Evolutionary conservation across 2,113 vertebrate species (phyloP).

Genomic region (Dromaius novaehollandiae): DNA sequence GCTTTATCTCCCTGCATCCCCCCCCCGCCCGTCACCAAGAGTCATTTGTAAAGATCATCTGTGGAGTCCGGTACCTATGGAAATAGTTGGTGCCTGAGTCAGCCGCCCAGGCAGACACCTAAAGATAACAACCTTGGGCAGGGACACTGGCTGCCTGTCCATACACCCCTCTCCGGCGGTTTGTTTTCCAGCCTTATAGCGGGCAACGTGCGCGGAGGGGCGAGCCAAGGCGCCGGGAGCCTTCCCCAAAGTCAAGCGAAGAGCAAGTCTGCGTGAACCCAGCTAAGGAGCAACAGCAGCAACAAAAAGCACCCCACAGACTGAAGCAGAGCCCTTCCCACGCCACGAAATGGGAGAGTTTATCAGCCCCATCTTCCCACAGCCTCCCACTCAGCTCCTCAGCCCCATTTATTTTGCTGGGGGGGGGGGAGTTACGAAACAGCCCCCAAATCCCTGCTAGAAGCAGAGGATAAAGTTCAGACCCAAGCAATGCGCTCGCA

Average conservation of each 20-base stretch:
- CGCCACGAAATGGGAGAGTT: fast-evolving
- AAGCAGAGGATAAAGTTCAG: not conserved
- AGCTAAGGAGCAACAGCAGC: not conserved
- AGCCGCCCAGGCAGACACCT: not conserved
- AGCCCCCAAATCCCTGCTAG: not conserved
- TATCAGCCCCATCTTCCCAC: not conserved
- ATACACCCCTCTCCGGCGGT: not conserved
- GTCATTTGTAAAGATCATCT: not conserved
- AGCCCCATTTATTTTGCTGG: not conserved
- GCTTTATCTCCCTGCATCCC: fast-evolving
- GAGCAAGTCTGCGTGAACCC: not conserved
- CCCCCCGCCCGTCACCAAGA: not conserved
- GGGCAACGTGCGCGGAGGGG: not conserved
- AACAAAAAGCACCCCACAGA: not conserved
- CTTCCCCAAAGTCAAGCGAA: not conserved
- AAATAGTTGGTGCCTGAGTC: not conserved
- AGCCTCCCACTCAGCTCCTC: not conserved
- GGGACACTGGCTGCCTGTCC: not conserved
- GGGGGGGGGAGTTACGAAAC: not conserved
- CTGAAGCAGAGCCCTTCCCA: not conserved
- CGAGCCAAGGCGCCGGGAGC: not conserved
- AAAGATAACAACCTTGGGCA: not conserved
- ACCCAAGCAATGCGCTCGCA: fast-evolving
- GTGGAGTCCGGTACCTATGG: not conserved
- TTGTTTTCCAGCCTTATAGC: not conserved